phyloP scores from a whole-genome alignment of 2,113 vertebrate species.

The Oxyura jamaicensis region DNA sequence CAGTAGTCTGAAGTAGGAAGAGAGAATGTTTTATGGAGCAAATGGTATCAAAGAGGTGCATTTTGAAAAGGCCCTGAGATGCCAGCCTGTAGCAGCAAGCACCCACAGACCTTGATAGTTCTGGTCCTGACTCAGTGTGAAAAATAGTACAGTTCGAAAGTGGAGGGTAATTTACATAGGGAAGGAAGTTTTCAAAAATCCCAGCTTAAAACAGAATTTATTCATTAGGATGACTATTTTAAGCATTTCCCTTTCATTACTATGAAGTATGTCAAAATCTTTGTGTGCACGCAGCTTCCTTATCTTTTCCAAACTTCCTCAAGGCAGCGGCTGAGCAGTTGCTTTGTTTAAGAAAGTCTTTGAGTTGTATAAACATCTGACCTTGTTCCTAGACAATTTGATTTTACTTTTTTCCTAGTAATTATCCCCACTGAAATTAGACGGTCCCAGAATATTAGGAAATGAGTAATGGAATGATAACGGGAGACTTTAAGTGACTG shows the following conservation, averaged over 20 bases:
- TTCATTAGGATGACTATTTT: not conserved
- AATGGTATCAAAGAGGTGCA: not conserved
- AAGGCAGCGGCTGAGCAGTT: not conserved
- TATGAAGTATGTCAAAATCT: not conserved
- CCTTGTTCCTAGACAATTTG: not conserved
- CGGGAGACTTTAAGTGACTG: not conserved
- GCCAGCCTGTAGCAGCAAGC: not conserved
- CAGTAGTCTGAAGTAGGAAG: not conserved
- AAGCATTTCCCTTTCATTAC: not conserved
- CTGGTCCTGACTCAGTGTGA: not conserved
- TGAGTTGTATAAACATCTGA: not conserved
- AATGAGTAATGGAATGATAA: constrained; percentile 50
- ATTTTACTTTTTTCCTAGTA: not conserved
- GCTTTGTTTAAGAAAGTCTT: not conserved
- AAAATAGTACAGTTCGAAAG: not conserved
- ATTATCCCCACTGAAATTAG: constrained; percentile 6
- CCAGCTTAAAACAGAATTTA: not conserved
- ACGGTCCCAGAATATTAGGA: constrained; percentile 32
- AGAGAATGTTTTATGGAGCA: not conserved
- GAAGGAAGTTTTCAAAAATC: not conserved
- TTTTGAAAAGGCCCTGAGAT: not conserved
- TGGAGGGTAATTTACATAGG: not conserved
- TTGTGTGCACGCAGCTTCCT: not conserved
- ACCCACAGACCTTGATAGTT: not conserved
- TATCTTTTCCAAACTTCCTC: not conserved